A percentile compares a stretch with the other conserved stretches of the same genome.
Conservation (phyloP, 2,888 invertebrate genomes). For the Artemia sp. region DNA sequence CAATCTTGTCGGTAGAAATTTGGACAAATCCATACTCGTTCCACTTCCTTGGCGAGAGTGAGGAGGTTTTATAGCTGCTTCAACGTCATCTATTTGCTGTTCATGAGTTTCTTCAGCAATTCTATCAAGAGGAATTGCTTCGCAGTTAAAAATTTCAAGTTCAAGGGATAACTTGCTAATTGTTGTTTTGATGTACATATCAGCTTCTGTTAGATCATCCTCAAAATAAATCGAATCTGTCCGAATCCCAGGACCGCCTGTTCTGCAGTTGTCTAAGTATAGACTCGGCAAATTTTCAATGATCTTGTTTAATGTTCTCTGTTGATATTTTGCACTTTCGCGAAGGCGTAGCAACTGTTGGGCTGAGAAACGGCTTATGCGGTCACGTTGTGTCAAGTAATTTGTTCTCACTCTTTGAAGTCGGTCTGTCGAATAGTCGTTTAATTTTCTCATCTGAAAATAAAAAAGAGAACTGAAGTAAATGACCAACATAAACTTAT, state of each 20-base stretch:
- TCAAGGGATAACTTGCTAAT: slow-evolving; percentile 41
- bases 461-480: slow-evolving; percentile 25
- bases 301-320: slow-evolving; percentile 81
- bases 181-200: slow-evolving; percentile 46
- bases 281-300: slow-evolving; percentile 75
- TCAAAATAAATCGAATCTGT: slow-evolving; percentile 58
- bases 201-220: slow-evolving; percentile 28
- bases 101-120: not conserved
- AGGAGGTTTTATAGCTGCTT: not conserved
- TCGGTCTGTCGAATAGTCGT: slow-evolving; percentile 78
- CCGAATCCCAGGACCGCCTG: slow-evolving; percentile 51
- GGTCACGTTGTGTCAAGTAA: slow-evolving; percentile 83
- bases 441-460: slow-evolving; percentile 64
- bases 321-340: slow-evolving; percentile 88
- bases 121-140: not conserved
- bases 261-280: slow-evolving; percentile 82
- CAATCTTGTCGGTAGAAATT: not conserved
- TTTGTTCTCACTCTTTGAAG: slow-evolving; percentile 85
- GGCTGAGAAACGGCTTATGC: slow-evolving; percentile 83
- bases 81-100: not conserved
- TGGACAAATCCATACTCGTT: slow-evolving; percentile 13
- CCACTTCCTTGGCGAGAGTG: slow-evolving; percentile 6
- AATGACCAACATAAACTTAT: no score
- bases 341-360: slow-evolving; percentile 72
- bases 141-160: slow-evolving; percentile 35